Base-by-base conservation (phyloP, 2,888 invertebrate genomes). In the Magallana nippona region DNA sequence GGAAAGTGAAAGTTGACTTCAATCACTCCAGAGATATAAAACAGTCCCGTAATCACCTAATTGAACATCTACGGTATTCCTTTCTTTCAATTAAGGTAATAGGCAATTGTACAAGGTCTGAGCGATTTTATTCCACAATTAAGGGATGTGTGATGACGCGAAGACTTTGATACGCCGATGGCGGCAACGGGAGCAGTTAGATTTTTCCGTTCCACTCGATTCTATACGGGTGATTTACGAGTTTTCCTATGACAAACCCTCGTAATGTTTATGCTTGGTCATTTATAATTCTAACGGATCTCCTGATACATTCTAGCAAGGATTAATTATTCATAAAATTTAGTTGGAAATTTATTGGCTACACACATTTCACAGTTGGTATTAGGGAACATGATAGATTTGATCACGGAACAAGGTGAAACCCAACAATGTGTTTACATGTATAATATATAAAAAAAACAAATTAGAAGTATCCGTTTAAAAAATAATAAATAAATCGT, bases 41-140 rank as follows among this genome's bases (percentile, higher is more conserved):
- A 55, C 78, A 55, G 71, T 27, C 55, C 55, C n/a, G 55, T 78
- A 78, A 78, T 78, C 78, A 78, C 56, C 78, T 78, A 78, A 78
- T 78, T 78, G 78, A 11, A 19, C 78, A 78, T 55, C 78, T 55
- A 78, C 78, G 55, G 78, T n/a, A 55, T 78, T n/a, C 19, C 78
- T 78, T 78, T 55, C 78, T 78, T 78, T 78, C 78, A 78, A 78
- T 78, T 78, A 78, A 78, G 78, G 56, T 78, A 78, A 78, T 78
- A 78, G 78, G 19, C 78, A 78, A 55, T 78, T 55, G 19, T 55
- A 78, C 56, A 56, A 44, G 11, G 78, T 55, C 55, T 19, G 17
- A 56, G 19, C 56, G 78, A 78, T 78, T 78, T 78, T 78, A 78
- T 78, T 78, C 19, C 11, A 78, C 78, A 56, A 78, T 78, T 78